A percentile compares a stretch with the other conserved stretches of the same genome.
Evolutionary conservation across 1,140 invertebrate genomes (phyloP).

Genomic region (Drosophila lacteicornis): DNA sequence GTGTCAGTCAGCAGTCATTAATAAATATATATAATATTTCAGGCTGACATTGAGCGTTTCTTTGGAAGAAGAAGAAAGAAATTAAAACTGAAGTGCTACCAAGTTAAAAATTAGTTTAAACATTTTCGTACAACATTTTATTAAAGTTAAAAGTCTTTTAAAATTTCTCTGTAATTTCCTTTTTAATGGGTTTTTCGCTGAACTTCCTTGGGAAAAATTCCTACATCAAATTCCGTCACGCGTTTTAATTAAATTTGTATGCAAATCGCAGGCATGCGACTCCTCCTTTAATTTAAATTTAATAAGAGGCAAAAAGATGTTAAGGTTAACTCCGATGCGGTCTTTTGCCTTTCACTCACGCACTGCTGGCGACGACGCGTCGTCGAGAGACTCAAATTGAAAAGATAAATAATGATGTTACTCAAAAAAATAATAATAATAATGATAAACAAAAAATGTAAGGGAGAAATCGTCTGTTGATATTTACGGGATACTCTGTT

Average conservation of each 20-base stretch:
- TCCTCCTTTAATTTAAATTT: conserved; percentile 25
- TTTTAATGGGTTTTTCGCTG: neutral
- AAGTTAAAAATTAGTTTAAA: neutral
- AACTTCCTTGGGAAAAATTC: conserved; percentile 8
- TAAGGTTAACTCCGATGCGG: conserved; percentile 36
- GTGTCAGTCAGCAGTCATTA: neutral
- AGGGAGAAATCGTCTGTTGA: conserved; percentile 1
- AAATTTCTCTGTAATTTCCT: neutral
- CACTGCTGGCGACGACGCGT: conserved; percentile 34
- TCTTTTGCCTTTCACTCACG: conserved; percentile 59
- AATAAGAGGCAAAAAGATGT: conserved; percentile 17
- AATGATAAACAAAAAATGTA: neutral
- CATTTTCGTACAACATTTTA: neutral
- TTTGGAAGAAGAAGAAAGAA: neutral
- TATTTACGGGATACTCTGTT: neutral
- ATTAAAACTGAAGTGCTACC: neutral
- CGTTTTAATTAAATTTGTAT: conserved; percentile 45
- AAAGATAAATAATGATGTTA: conserved; percentile 54
- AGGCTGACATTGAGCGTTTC: neutral
- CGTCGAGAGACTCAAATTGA: conserved; percentile 33
- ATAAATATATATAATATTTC: conserved; percentile 2
- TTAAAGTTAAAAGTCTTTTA: neutral
- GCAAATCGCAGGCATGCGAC: conserved; percentile 18
- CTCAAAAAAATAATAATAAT: conserved; percentile 23
- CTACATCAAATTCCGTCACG: conserved; percentile 17